Conservation (phyloP, 2,888 invertebrate species). For the Auanema sp. region DNA sequence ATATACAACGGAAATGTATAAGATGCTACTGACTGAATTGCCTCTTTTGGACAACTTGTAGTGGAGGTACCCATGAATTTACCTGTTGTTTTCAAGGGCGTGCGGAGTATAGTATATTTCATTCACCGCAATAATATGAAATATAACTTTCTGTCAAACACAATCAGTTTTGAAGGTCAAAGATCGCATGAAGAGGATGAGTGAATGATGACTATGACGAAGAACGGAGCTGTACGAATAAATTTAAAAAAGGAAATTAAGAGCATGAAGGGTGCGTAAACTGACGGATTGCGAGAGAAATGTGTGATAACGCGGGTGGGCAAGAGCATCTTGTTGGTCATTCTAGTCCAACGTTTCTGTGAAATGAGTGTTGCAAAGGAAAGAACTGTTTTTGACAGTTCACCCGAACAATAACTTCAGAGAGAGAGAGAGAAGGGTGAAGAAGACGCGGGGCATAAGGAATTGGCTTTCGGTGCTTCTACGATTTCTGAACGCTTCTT, state of each 20-base stretch:
- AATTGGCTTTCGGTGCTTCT: slow-evolving; percentile 14
- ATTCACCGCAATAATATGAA: no score
- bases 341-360: not conserved
- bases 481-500: slow-evolving; percentile 7
- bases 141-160: no score
- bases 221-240: slow-evolving; percentile 9
- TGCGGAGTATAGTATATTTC: no score
- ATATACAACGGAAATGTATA: no score
- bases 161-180: slow-evolving; percentile 3
- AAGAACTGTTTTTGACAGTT: not conserved
- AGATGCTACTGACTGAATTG: no score
- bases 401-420: not conserved
- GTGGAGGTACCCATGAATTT: no score
- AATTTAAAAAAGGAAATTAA: slow-evolving; percentile 2
- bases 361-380: not conserved
- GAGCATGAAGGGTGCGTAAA: slow-evolving; percentile 4
- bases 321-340: slow-evolving; percentile 6
- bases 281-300: slow-evolving; percentile 13
- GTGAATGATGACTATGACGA: slow-evolving; percentile 7
- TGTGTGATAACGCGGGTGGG: slow-evolving; percentile 18
- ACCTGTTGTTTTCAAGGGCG: no score
- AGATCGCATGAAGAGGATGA: slow-evolving; percentile 1
- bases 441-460: slow-evolving; percentile 5
- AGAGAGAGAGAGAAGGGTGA: slow-evolving; percentile 2
- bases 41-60: no score